Evolutionary conservation across 2,113 vertebrate species (phyloP).

Genomic region (Hystrix brachyura): DNA sequence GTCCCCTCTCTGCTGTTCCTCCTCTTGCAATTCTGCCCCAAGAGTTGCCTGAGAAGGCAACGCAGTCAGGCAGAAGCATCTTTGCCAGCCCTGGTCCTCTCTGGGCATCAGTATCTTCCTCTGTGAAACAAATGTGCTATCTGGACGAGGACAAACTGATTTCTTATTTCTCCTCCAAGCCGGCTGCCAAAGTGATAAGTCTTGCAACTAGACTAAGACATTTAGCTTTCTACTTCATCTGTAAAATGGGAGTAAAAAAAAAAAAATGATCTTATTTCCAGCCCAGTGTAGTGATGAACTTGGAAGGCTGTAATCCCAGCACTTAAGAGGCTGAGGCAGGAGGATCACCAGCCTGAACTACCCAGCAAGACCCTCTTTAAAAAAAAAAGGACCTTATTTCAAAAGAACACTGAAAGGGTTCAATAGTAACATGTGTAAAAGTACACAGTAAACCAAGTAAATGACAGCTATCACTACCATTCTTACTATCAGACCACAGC

Average conservation of each 20-base stretch:
- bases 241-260: conserved; percentile 41
- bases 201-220: not conserved
- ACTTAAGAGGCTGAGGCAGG: not conserved
- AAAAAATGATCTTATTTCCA: not conserved
- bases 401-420: conserved; percentile 40
- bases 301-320: not conserved
- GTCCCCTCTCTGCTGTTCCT: conserved; percentile 6
- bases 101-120: not conserved
- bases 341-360: not conserved
- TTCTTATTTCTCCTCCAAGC: not conserved
- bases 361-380: not conserved
- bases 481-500: not conserved
- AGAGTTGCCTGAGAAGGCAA: not conserved
- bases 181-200: not conserved
- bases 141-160: not conserved
- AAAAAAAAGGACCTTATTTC: not conserved
- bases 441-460: not conserved
- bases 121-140: not conserved
- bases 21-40: not conserved
- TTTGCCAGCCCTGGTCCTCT: not conserved
- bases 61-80: not conserved
- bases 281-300: not conserved
- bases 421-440: not conserved
- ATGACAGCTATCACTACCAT: not conserved
- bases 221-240: conserved; percentile 15